Conservation (phyloP, 2,113 vertebrate genomes). For the Rhombomys opimus region DNA sequence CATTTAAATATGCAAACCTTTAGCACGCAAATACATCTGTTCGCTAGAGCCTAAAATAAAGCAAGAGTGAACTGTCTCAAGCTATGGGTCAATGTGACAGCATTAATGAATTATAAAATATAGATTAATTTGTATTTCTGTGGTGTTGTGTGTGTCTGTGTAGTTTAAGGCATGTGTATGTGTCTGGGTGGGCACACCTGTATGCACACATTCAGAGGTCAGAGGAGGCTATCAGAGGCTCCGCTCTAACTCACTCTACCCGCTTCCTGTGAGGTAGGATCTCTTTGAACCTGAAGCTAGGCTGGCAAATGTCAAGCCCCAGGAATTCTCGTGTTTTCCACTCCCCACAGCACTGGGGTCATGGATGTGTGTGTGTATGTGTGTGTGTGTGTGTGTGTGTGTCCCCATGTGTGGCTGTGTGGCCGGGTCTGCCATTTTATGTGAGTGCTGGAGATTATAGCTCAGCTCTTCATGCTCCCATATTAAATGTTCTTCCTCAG, state of each 20-base stretch:
- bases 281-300: neutral
- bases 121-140: neutral
- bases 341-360: neutral
- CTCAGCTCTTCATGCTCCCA: neutral
- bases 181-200: neutral
- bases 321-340: neutral
- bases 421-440: too few species aligned
- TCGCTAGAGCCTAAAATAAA: neutral
- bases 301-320: neutral
- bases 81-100: neutral
- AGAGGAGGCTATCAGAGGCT: neutral
- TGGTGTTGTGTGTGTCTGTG: neutral
- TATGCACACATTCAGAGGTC: neutral
- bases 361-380: too few species aligned
- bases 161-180: neutral
- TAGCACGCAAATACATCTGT: neutral
- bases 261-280: neutral
- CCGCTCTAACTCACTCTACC: neutral
- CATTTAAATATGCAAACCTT: neutral
- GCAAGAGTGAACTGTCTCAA: slow-evolving; percentile 4
- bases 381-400: too few species aligned
- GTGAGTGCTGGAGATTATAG: neutral
- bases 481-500: neutral
- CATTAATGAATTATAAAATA: neutral
- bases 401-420: neutral